phyloP scores from a whole-genome alignment of 2,797 vertebrate genomes.

The Gymnodraco acuticeps region DNA sequence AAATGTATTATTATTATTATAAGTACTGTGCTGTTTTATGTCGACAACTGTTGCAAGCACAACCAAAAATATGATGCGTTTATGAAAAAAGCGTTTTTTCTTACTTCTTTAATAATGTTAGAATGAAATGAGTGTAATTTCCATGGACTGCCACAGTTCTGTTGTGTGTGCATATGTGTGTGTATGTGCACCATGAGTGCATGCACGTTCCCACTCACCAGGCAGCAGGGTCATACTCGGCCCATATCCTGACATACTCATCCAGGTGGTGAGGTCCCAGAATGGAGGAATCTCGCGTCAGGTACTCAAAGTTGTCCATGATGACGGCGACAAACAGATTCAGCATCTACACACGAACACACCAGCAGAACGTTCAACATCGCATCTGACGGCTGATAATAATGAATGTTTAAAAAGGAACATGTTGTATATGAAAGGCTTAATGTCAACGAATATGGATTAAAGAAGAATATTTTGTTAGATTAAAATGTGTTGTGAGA shows the following conservation, averaged over 20 bases:
- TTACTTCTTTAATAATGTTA: neutral
- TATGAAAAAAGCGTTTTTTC: neutral
- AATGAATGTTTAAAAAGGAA: too few relatives aligned
- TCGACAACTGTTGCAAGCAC: neutral
- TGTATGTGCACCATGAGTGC: constrained; percentile 23
- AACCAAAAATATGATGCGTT: neutral
- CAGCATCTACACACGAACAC: constrained; percentile 87
- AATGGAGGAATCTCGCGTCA: constrained; percentile 96
- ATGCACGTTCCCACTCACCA: constrained; percentile 87
- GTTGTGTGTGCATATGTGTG: neutral
- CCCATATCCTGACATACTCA: constrained; percentile 97
- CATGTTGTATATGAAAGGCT: too few relatives aligned
- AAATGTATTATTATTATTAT: too few relatives aligned
- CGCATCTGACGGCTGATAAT: neutral
- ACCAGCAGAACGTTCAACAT: neutral
- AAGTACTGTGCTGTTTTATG: constrained; percentile 1
- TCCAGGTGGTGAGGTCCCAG: constrained; percentile 96
- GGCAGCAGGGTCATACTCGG: constrained; percentile 95
- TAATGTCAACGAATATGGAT: too few relatives aligned
- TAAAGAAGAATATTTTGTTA: too few relatives aligned
- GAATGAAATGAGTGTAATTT: neutral
- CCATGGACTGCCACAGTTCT: neutral
- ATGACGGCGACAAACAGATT: constrained; percentile 97
- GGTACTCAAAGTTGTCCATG: constrained; percentile 98
- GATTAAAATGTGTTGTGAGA: too few relatives aligned